These are phyloP conservation scores for Blastobasis lacticolella DNA, from an alignment of 2,888 invertebrate species.

Conservation along the genomic window DNA sequence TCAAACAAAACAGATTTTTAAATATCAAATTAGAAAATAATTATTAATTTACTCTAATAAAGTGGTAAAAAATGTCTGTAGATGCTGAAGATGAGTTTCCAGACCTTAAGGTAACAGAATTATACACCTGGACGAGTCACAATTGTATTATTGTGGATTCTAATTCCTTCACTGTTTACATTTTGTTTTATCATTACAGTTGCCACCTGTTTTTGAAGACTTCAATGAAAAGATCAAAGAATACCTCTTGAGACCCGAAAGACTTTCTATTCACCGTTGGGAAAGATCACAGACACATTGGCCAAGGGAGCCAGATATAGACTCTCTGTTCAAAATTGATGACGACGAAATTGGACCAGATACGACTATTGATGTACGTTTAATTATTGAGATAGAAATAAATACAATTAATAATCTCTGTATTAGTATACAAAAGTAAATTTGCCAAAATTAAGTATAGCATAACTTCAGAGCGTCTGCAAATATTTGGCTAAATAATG, in stretches of 20 bases:
- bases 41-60: neutral
- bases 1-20: too few species aligned
- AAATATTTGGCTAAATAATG: too few species aligned
- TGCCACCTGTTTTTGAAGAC: slow-evolving; percentile 79
- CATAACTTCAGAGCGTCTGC: too few species aligned
- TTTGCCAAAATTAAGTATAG: too few species aligned
- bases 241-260: slow-evolving; percentile 79
- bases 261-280: slow-evolving; percentile 81
- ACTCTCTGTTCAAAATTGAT: slow-evolving; percentile 65
- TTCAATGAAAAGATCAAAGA: slow-evolving; percentile 77
- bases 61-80: slow-evolving; percentile 29
- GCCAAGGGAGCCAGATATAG: slow-evolving; percentile 69
- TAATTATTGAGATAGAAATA: too few species aligned
- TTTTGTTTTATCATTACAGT: slow-evolving; percentile 34
- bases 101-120: slow-evolving; percentile 35
- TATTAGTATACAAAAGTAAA: too few species aligned
- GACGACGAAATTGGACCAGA: slow-evolving; percentile 49
- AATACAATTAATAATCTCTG: too few species aligned
- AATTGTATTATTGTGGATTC: too few species aligned
- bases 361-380: slow-evolving; percentile 50
- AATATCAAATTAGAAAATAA: too few species aligned
- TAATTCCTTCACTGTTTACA: neutral
- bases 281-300: slow-evolving; percentile 80
- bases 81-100: slow-evolving; percentile 36
- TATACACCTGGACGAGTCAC: too few species aligned